Percentiles rank a stretch among this genome's conserved stretches.
These are phyloP conservation scores for Ligdia adustata DNA, from an alignment of 2,888 invertebrate genomes.

Conservation along the genomic window DNA sequence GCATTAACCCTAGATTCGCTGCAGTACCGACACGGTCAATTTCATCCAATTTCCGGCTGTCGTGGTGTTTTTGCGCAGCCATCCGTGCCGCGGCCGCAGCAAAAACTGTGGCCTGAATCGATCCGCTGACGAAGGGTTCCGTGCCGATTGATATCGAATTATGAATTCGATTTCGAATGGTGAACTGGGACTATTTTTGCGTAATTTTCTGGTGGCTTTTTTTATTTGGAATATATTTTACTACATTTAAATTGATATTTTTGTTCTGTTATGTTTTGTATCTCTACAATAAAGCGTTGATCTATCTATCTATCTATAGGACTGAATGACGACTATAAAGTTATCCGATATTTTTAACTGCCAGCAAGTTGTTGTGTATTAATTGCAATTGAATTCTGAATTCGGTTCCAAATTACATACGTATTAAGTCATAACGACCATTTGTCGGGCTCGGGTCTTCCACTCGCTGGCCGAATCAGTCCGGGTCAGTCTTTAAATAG, in stretches of 20 bases:
- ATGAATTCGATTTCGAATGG: slow-evolving; percentile 38
- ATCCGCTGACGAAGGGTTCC: slow-evolving; percentile 27
- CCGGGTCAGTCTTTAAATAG: no score
- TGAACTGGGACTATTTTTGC: slow-evolving; percentile 11
- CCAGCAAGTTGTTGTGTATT: no score
- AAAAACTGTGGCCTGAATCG: slow-evolving; percentile 17
- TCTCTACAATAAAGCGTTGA: background rate
- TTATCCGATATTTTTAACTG: background rate
- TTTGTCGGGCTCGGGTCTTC: no score
- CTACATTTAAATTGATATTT: background rate
- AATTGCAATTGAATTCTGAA: no score
- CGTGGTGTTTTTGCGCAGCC: slow-evolving; percentile 48
- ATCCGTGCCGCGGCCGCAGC: slow-evolving; percentile 27
- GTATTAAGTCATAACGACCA: no score
- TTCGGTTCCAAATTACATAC: no score
- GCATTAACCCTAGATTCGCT: slow-evolving; percentile 21
- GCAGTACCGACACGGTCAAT: slow-evolving; percentile 42
- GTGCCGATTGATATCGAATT: slow-evolving; percentile 49
- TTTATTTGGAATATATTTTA: slow-evolving; percentile 6
- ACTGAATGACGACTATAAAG: background rate
- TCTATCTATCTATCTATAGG: background rate
- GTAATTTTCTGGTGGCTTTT: background rate
- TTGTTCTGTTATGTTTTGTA: background rate
- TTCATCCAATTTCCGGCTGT: slow-evolving; percentile 47
- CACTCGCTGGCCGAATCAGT: no score